Evolutionary conservation across 2,113 vertebrate species (phyloP).

Genomic region (Poeciliopsis retropinna): DNA sequence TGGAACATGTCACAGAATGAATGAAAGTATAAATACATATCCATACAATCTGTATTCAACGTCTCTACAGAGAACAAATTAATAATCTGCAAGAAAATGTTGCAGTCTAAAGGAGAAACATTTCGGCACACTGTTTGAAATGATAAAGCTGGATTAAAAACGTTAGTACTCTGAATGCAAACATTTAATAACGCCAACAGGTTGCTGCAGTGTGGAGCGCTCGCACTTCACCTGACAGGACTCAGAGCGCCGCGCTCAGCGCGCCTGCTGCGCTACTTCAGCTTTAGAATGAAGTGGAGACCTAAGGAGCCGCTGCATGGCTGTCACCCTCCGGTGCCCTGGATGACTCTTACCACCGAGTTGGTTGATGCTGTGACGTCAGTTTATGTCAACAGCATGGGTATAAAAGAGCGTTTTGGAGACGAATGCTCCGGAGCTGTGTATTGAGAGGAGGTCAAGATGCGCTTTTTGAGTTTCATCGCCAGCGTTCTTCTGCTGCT

Average conservation of each 20-base stretch:
- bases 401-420: conserved; percentile 74
- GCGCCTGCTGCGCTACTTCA: background rate
- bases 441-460: conserved; percentile 39
- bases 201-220: background rate
- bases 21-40: too few relatives aligned
- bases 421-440: conserved; percentile 22
- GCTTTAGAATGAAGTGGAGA: conserved; percentile 7
- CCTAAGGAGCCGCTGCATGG: conserved; percentile 25
- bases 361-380: conserved; percentile 77
- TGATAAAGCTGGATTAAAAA: too few relatives aligned
- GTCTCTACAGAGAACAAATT: too few relatives aligned
- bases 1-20: too few relatives aligned
- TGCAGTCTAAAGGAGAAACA: too few relatives aligned
- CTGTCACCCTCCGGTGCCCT: conserved; percentile 54
- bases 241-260: conserved; percentile 1
- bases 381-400: conserved; percentile 59
- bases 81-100: too few relatives aligned
- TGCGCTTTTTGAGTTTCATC: conserved; percentile 42
- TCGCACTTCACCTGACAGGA: background rate
- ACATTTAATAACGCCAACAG: background rate
- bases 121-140: too few relatives aligned
- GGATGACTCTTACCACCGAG: conserved; percentile 45
- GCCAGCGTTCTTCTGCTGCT: conserved; percentile 40
- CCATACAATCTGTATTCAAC: too few relatives aligned
- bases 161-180: too few relatives aligned